Conservation (phyloP, 2,888 invertebrate genomes). For the Heliconius hortense region DNA sequence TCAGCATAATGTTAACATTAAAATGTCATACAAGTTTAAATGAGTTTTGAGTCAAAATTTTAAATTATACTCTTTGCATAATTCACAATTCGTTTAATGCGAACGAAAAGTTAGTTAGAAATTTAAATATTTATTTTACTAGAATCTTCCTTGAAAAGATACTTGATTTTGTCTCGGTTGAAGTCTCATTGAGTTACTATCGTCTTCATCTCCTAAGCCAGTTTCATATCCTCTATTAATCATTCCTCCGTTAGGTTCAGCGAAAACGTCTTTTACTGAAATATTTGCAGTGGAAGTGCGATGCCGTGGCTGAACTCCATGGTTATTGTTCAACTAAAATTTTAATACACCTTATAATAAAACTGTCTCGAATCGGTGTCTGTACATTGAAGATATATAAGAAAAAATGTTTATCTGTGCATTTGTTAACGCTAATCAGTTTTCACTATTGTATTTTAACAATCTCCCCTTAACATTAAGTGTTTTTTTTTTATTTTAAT, state of each 20-base stretch:
- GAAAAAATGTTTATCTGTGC: too few relatives aligned
- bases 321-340: slow-evolving; percentile 82
- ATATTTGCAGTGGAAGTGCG: slow-evolving; percentile 89
- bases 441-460: too few relatives aligned
- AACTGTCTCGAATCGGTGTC: too few relatives aligned
- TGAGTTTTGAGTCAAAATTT: background rate
- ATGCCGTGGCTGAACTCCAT: slow-evolving; percentile 84
- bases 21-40: background rate
- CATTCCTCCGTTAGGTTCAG: slow-evolving; percentile 85
- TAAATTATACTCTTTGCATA: background rate
- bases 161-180: slow-evolving; percentile 85
- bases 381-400: too few relatives aligned
- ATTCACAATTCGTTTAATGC: background rate
- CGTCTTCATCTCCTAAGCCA: slow-evolving; percentile 84
- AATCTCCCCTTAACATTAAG: too few relatives aligned
- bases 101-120: background rate
- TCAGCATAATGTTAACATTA: background rate
- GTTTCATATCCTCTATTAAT: slow-evolving; percentile 90
- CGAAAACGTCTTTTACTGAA: slow-evolving; percentile 90
- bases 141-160: slow-evolving; percentile 80
- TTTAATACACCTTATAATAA: too few relatives aligned
- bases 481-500: too few relatives aligned
- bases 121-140: slow-evolving; percentile 43
- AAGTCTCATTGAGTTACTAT: slow-evolving; percentile 87
- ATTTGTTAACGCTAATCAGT: too few relatives aligned